These are phyloP conservation scores for Dorcus parallelipipedus DNA, from an alignment of 2,888 invertebrate species.

Conservation along the genomic window DNA sequence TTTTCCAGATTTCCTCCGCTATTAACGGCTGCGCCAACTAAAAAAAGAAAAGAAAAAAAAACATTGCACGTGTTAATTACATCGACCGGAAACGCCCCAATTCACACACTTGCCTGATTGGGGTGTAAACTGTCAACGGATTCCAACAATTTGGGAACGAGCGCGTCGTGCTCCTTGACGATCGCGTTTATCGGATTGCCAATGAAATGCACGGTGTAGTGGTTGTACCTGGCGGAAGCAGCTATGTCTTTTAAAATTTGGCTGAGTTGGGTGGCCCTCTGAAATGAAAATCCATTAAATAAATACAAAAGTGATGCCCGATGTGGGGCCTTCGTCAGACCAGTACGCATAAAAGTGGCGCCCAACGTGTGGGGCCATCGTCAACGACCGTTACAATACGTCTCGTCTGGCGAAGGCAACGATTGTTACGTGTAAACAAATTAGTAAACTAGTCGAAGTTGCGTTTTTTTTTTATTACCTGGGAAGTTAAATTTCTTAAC, in stretches of 20 bases:
- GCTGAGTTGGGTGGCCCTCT: conserved; percentile 31
- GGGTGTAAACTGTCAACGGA: conserved; percentile 40
- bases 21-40: conserved; percentile 35
- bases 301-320: background rate
- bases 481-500: conserved; percentile 42
- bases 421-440: too few relatives aligned
- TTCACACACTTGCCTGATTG: conserved; percentile 28
- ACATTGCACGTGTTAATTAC: too few relatives aligned
- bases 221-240: conserved; percentile 25
- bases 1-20: conserved; percentile 34
- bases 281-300: conserved; percentile 5
- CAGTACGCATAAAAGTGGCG: too few relatives aligned
- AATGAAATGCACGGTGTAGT: conserved; percentile 34
- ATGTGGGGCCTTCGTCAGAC: background rate
- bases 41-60: conserved; percentile 12
- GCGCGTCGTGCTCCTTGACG: conserved; percentile 27
- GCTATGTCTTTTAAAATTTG: conserved; percentile 32
- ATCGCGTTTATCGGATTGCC: conserved; percentile 34
- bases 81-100: too few relatives aligned
- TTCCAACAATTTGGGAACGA: conserved; percentile 34
- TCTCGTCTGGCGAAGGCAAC: too few relatives aligned
- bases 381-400: too few relatives aligned
- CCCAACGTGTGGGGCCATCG: too few relatives aligned
- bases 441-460: too few relatives aligned
- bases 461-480: conserved; percentile 28